Base-by-base conservation (phyloP, 2,113 vertebrate species). In the Genyomyrus donnyi region DNA sequence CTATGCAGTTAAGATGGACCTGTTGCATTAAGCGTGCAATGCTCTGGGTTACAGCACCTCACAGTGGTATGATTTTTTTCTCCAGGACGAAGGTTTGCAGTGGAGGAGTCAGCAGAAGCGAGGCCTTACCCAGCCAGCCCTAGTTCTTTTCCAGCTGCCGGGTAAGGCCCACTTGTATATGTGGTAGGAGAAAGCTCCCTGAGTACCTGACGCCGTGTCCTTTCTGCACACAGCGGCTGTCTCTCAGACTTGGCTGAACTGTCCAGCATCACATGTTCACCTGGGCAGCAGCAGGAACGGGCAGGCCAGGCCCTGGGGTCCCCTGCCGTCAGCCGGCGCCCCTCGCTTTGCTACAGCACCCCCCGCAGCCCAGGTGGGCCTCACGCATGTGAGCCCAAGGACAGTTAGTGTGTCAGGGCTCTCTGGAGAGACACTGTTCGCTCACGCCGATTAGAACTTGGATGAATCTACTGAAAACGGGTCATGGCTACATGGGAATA, bases 221-320 rank as follows among this genome's bases (percentile, higher is more conserved):
- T 15, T 77, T 15, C 62, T 70, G 49, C 74, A 50, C 89, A 66
- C 10, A 74, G 49, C 45, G 92, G 91, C 84, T 27, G 83, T n/a
- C n/a, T 70, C 24, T 85, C 89, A 46, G 91, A 93, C 58, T 9
- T 94, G 86, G 90, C 90, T 74, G 93, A 94, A 8, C 90, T 94
- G 86, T 94, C 94, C 91, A 94, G 94, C 91, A 95, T 94, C 90
- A 74, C 83, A 24, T 91, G 52, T 84, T 93, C 94, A 58, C 94
- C 93, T 56, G 53, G 52, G 80, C 90, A 90, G 42, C 90, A 74
- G 6, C 91, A 90, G 19, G 88, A 92, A 62, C 90, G 88, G 87
- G 53, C 24, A n/a, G 87, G 49, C 13, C 85, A 74, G 5, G 48
- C n/a, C 53, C 88, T 39, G 21, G 80, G 0, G 11, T 70, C 62